These are phyloP conservation scores for Pharmacophagus antenor DNA, from an alignment of 2,888 invertebrate species.

Conservation along the genomic window DNA sequence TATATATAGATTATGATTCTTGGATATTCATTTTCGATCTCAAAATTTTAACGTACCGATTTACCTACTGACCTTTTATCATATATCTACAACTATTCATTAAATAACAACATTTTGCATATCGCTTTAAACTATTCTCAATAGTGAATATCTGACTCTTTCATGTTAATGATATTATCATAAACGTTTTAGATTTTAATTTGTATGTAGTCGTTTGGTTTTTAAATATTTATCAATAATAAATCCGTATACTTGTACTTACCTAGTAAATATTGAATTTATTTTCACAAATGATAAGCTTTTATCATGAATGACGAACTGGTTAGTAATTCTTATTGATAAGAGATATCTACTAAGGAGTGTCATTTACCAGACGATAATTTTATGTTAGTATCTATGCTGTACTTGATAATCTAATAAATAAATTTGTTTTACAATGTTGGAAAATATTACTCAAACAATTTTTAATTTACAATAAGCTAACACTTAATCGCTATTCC, in stretches of 20 bases:
- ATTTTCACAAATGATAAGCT: constrained; percentile 10
- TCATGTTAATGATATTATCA: neutral
- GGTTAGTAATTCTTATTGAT: constrained; percentile 25
- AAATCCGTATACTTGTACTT: constrained; percentile 2
- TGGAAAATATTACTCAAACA: neutral
- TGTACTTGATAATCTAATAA: constrained; percentile 19
- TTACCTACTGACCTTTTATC: no score
- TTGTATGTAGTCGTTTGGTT: neutral
- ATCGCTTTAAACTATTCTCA: no score
- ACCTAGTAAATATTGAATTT: constrained; percentile 9
- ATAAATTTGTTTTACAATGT: constrained; percentile 5
- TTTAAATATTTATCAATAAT: neutral
- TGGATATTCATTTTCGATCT: no score
- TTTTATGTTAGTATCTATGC: constrained; percentile 16
- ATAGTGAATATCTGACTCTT: neutral
- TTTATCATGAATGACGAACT: constrained; percentile 15
- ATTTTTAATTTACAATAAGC: no score
- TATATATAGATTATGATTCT: no score
- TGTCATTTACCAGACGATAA: constrained; percentile 26
- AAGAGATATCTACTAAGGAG: constrained; percentile 20
- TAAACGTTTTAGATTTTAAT: neutral
- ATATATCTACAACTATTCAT: no score
- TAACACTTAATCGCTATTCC: no score
- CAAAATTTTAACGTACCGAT: no score
- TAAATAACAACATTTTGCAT: no score